Evolutionary conservation across 2,113 vertebrate species (phyloP), one percentile per base, ranked within the genome.

Genomic region (Aegithalos caudatus): DNA sequence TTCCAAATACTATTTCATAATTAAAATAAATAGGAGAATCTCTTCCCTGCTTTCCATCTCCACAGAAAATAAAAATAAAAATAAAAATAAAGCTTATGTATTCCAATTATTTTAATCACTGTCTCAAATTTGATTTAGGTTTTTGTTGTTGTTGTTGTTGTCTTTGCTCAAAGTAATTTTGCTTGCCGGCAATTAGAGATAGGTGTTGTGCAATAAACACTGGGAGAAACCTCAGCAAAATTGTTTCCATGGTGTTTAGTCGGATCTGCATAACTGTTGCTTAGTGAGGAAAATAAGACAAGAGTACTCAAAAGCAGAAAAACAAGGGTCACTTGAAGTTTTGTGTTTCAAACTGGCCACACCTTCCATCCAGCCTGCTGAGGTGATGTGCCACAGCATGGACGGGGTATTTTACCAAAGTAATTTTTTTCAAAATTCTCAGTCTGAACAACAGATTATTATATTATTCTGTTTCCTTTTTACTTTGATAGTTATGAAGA

Each of bases 201-300:
- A 82, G 22, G 1, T 88, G 35, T 71, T 71, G 58, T 92, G 54
- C 89, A 85, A 88, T 67, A 86, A 94, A 82, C 45, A 60, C 45
- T 31, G 74, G 20, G 33, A 86, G 22, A 80, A 94, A 79, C 57
- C 57, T 92, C 91, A 92, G 86, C 48, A 90, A 88, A 91, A 92
- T n/a, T 73, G 89, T 95, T 95, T 87, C 91, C 87, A 87, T 88
- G 93, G 78, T 50, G 27, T 91, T 91, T 65, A 91, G 57, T 72
- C 51, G 79, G 61, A 86, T 60, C 65, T 81, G 53, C 66, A 35
- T 48, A 92, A 90, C 50, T 89, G 77, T 70, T 87, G 33, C 72
- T 84, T 84, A 64, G 81, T 29, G 60, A 94, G 51, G 27, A 81
- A 86, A 77, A 57, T 57, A 90, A 81, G 57, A 65, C 12, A 7